phyloP scores from a whole-genome alignment of 2,888 invertebrate genomes.

The Apantesis nais region DNA sequence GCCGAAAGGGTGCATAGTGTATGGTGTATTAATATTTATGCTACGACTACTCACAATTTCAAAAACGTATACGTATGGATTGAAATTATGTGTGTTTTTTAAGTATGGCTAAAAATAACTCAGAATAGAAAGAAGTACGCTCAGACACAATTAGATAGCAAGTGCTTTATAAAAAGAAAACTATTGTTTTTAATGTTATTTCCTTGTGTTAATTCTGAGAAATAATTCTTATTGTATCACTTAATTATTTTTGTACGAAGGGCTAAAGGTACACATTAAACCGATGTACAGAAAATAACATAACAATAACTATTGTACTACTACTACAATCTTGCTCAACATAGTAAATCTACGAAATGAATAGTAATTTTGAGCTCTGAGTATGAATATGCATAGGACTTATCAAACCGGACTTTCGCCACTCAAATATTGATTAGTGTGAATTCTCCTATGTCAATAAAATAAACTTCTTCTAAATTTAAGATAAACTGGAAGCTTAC shows the following conservation, averaged over 20 bases:
- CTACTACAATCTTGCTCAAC: too few species aligned
- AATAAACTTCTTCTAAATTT: background rate
- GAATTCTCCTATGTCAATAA: background rate
- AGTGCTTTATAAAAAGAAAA: background rate
- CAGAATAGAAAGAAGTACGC: background rate
- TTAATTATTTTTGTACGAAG: background rate
- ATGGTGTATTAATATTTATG: background rate
- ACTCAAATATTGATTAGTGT: too few species aligned
- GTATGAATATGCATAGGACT: too few species aligned
- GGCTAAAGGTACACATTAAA: background rate
- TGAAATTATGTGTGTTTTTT: background rate
- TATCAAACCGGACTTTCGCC: too few species aligned
- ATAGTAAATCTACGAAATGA: too few species aligned
- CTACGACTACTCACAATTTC: background rate
- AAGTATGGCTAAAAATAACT: background rate
- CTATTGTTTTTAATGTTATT: background rate
- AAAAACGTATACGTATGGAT: background rate
- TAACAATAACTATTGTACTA: too few species aligned
- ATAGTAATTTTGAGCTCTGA: too few species aligned
- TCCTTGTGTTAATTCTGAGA: too few species aligned
- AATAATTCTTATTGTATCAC: background rate
- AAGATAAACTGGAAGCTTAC: background rate
- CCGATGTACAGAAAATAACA: too few species aligned
- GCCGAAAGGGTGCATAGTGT: conserved; percentile 27
- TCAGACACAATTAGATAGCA: background rate